Conservation (phyloP, 2,113 vertebrate genomes). For the Hipposideros armiger region DNA sequence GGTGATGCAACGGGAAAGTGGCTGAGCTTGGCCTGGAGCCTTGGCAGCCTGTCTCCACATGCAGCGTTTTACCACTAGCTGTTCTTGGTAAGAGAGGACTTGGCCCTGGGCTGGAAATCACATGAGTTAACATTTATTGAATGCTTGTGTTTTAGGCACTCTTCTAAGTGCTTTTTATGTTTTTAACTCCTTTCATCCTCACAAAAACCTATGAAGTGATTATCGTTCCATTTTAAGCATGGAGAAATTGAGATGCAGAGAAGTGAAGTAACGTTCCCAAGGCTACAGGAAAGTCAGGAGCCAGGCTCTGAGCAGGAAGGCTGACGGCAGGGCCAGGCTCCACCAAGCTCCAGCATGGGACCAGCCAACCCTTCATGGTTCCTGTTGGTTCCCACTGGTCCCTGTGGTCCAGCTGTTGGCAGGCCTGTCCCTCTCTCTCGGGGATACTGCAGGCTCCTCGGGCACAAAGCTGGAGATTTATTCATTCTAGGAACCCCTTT, state of each 20-base stretch:
- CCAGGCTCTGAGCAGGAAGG: not conserved
- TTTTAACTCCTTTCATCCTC: not conserved
- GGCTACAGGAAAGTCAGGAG: not conserved
- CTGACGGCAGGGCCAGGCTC: accelerated
- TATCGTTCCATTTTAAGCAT: not conserved
- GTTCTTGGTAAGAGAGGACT: not conserved
- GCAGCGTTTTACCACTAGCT: not conserved
- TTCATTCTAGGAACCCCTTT: not conserved
- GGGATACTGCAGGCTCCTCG: not conserved
- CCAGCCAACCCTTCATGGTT: not conserved
- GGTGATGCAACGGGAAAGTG: not conserved
- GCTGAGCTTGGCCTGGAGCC: not conserved
- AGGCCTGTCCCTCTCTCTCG: not conserved
- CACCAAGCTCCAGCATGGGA: accelerated
- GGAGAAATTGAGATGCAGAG: not conserved
- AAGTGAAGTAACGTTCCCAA: not conserved
- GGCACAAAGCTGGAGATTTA: not conserved
- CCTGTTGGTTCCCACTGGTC: not conserved
- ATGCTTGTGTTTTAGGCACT: not conserved
- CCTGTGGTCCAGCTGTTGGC: not conserved
- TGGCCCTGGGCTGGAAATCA: not conserved
- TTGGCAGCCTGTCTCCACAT: not conserved
- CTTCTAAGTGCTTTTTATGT: not conserved
- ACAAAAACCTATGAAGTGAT: not conserved
- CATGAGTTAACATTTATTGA: not conserved